Evolutionary conservation across 2,113 vertebrate species (phyloP).

Genomic region (Scophthalmus maximus): DNA sequence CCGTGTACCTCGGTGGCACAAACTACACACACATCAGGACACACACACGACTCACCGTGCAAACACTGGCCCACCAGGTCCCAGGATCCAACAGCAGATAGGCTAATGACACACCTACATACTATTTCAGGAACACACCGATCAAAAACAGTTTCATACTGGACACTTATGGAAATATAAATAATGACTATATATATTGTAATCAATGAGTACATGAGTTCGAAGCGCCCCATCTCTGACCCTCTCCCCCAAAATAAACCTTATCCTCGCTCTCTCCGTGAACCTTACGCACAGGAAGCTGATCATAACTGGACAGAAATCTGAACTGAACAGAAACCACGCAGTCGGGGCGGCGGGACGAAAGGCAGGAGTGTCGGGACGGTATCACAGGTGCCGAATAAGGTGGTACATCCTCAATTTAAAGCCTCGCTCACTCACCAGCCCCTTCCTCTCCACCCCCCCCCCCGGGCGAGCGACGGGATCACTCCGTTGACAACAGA

Average conservation of each 20-base stretch:
- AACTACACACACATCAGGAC: constrained; percentile 65
- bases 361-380: constrained; percentile 48
- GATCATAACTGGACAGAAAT: constrained; percentile 44
- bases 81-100: constrained; percentile 67
- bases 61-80: constrained; percentile 77
- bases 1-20: constrained; percentile 59
- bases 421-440: constrained; percentile 21
- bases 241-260: constrained; percentile 22
- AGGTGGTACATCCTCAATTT: constrained; percentile 29
- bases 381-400: constrained; percentile 38
- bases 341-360: constrained; percentile 19
- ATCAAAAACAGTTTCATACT: constrained; percentile 71
- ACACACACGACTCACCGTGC: constrained; percentile 55
- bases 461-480: constrained; percentile 21
- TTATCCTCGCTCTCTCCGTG: constrained; percentile 28
- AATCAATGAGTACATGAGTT: constrained; percentile 55
- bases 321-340: constrained; percentile 33
- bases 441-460: constrained; percentile 24
- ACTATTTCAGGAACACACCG: constrained; percentile 70
- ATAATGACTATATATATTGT: constrained; percentile 74
- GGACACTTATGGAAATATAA: constrained; percentile 76
- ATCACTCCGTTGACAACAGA: constrained; percentile 53
- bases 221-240: constrained; percentile 3
- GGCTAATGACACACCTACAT: constrained; percentile 56
- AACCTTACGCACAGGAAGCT: constrained; percentile 50